Evolutionary conservation across 2,113 vertebrate species (phyloP).

Genomic region (Eulemur rufifrons): DNA sequence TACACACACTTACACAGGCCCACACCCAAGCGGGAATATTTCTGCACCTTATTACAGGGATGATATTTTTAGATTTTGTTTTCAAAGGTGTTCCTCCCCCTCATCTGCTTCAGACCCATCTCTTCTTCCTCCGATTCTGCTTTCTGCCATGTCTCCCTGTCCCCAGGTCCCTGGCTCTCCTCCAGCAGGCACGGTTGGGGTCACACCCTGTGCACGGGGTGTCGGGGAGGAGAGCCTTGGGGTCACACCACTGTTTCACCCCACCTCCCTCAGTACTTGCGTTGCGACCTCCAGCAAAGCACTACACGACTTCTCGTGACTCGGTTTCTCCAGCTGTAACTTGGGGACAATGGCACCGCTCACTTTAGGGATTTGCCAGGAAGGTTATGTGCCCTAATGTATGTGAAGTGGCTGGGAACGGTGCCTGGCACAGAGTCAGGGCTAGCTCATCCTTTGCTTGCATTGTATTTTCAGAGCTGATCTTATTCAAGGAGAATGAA

Average conservation of each 20-base stretch:
- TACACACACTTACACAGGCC: background rate
- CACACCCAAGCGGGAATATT: background rate
- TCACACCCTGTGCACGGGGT: background rate
- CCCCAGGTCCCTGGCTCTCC: rapidly evolving
- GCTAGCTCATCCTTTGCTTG: rapidly evolving
- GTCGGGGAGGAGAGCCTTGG: rapidly evolving
- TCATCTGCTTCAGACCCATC: background rate
- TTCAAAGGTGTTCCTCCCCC: background rate
- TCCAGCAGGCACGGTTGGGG: background rate
- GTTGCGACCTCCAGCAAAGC: background rate
- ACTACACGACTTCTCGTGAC: background rate
- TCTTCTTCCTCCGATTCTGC: background rate
- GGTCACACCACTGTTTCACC: rapidly evolving
- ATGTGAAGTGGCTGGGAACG: background rate
- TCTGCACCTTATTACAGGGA: background rate
- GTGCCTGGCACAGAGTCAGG: no score
- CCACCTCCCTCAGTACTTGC: no score
- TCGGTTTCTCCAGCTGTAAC: background rate
- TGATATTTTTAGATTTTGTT: background rate
- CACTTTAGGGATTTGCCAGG: no score
- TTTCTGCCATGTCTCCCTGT: rapidly evolving
- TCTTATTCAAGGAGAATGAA: background rate
- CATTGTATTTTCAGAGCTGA: background rate
- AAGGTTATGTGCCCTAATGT: no score
- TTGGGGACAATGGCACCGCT: background rate